Evolutionary conservation across 2,888 invertebrate genomes (phyloP).

Genomic region (Melanophora roralis): DNA sequence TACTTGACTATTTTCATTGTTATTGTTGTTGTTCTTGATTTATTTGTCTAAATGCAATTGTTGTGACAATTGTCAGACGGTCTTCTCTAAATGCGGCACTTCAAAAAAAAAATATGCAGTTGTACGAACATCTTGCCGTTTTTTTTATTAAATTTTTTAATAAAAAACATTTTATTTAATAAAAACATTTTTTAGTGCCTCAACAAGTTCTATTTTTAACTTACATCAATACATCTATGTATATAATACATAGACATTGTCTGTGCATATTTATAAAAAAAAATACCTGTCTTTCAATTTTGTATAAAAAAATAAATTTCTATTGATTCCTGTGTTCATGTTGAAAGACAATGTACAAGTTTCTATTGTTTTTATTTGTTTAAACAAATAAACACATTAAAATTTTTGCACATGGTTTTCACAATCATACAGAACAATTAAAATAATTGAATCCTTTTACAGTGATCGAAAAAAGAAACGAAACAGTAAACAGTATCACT

Average conservation of each 20-base stretch:
- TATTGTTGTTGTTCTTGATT: neutral
- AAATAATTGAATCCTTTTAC: slow-evolving; percentile 30
- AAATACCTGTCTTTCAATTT: neutral
- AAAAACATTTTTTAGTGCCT: slow-evolving; percentile 24
- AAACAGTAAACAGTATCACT: neutral
- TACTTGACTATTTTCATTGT: neutral
- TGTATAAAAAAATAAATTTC: neutral
- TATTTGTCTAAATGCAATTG: slow-evolving; percentile 29
- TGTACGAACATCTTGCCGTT: neutral
- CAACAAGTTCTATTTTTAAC: too few species aligned
- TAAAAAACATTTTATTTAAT: too few species aligned
- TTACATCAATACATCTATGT: slow-evolving; percentile 33
- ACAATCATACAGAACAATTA: neutral
- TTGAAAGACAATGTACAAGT: slow-evolving; percentile 4
- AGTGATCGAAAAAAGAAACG: slow-evolving; percentile 1
- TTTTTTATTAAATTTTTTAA: neutral
- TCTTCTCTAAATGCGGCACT: neutral
- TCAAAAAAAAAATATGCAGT: neutral
- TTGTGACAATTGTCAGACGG: slow-evolving; percentile 55
- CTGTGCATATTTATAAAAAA: neutral
- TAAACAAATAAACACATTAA: slow-evolving; percentile 12
- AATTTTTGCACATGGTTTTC: neutral
- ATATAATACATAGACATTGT: neutral
- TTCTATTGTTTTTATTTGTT: slow-evolving; percentile 6
- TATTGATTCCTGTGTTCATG: neutral